Conservation (phyloP, 2,888 invertebrate genomes). For the Drosophila maculinotata region DNA sequence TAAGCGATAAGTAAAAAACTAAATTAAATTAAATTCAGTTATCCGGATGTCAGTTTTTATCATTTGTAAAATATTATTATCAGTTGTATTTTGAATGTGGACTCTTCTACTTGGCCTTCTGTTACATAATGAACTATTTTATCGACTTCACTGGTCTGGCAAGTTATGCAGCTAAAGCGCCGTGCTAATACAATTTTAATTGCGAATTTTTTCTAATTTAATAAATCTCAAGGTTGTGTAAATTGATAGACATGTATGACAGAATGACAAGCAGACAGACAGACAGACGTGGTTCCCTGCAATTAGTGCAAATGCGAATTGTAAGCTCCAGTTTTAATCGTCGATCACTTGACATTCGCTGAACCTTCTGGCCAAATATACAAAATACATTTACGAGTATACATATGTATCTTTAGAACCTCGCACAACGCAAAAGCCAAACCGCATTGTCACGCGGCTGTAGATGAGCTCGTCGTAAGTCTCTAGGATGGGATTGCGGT, state of each 20-base stretch:
- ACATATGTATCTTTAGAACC: slow-evolving; percentile 27
- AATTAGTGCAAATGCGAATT: slow-evolving; percentile 3
- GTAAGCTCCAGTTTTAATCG: slow-evolving; percentile 3
- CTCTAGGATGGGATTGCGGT: slow-evolving; percentile 22
- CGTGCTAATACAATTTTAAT: slow-evolving; percentile 64
- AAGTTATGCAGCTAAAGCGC: slow-evolving; percentile 39
- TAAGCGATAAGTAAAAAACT: slow-evolving; percentile 12
- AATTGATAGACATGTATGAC: slow-evolving; percentile 32
- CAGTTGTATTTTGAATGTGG: slow-evolving; percentile 6
- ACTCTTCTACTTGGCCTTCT: neutral
- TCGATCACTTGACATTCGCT: slow-evolving; percentile 35
- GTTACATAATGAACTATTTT: slow-evolving; percentile 3
- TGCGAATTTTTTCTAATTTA: slow-evolving; percentile 52
- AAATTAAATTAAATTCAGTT: slow-evolving; percentile 21
- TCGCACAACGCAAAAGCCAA: slow-evolving; percentile 13
- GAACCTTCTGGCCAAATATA: slow-evolving; percentile 24
- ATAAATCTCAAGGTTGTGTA: slow-evolving; percentile 60
- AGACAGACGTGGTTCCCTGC: slow-evolving; percentile 18
- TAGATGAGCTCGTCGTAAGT: slow-evolving; percentile 21
- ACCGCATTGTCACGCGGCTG: slow-evolving; percentile 44
- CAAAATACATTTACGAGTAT: neutral
- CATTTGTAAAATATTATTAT: slow-evolving; percentile 15
- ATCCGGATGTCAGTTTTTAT: slow-evolving; percentile 26
- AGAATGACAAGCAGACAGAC: neutral
- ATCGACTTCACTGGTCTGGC: slow-evolving; percentile 12